phyloP scores from a whole-genome alignment of 2,113 vertebrate genomes.

The Vombatus ursinus region DNA sequence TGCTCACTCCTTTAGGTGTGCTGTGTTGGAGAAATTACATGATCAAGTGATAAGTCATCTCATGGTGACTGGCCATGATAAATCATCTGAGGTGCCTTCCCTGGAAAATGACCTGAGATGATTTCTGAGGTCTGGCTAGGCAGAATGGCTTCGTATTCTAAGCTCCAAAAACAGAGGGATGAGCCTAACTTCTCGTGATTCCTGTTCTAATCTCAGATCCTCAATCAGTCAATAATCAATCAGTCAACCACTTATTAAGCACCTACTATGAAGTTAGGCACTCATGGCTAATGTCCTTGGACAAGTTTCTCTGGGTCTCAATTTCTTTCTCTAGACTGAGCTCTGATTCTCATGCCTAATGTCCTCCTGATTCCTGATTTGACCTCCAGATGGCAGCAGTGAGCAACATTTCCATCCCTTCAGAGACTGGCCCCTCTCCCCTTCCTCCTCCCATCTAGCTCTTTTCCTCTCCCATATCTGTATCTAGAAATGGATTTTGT shows the following conservation, averaged over 20 bases:
- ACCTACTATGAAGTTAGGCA: neutral
- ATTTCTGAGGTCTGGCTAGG: neutral
- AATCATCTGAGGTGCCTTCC: neutral
- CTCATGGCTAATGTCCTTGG: neutral
- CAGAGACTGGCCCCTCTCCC: neutral
- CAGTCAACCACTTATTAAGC: neutral
- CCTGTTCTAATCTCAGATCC: neutral
- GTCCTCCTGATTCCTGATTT: accelerated
- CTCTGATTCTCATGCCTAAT: accelerated
- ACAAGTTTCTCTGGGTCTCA: neutral
- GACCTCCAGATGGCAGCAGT: slow-evolving; percentile 73
- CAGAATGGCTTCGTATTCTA: too few species aligned
- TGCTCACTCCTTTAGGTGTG: neutral
- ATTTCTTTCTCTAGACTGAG: neutral
- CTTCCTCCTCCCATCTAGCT: neutral
- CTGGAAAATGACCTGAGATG: neutral
- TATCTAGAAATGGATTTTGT: neutral
- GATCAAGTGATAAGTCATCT: neutral
- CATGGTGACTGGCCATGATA: neutral
- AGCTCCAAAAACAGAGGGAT: too few species aligned
- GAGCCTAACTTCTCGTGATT: neutral
- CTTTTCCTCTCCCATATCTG: neutral
- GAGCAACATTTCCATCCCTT: neutral
- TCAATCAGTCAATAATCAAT: neutral
- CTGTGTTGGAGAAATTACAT: neutral